Evolutionary conservation across 2,888 invertebrate genomes (phyloP), one percentile per base, ranked within the genome.

Genomic region (Cephus pygmeus): DNA sequence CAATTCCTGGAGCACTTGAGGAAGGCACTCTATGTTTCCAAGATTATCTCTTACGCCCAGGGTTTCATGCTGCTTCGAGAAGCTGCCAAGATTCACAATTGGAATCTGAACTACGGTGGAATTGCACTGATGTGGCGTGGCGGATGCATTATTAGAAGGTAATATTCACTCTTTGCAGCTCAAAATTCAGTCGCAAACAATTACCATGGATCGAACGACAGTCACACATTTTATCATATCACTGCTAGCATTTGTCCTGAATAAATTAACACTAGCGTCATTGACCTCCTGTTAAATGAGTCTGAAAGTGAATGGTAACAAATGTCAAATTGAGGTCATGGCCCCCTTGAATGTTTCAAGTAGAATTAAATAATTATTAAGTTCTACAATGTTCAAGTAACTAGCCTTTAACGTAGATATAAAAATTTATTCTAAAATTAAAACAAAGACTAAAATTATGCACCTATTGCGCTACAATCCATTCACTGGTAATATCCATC

Each of bases 101-200:
- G 99, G 99, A 96, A 97, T 82, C 93, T 99, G 80, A 99, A 99
- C 92, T 98, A 98, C 89, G 99, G 99, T 75, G 97, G 97, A 78
- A 98, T 99, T 83, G 99, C 99, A 1, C 93, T 99, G 73, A 99
- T 99, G 99, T 99, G 99, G 99, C 95, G 99, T 81, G 99, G 99
- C 30, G 99, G 99, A n/a, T 99, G 99, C 91, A 99, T 99, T 88
- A 99, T 98, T 89, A 94, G 99, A 90, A 97, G 97, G 95, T 94
- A 93, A 90, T 4, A 92, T 92, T 88, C 9, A 23, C 40, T 56
- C 40, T 56, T 56, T 1, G 40, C 40, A 56, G 40, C 40, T 56
- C 23, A 23, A 56, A 56, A 56, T 56, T 56, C 23, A 56, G 6
- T 56, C 6, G 15, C 9, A 40, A 40, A 40, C 23, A 6, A 23